These are phyloP conservation scores for Cariama cristata DNA, from an alignment of 2,113 vertebrate species.

Conservation along the genomic window DNA sequence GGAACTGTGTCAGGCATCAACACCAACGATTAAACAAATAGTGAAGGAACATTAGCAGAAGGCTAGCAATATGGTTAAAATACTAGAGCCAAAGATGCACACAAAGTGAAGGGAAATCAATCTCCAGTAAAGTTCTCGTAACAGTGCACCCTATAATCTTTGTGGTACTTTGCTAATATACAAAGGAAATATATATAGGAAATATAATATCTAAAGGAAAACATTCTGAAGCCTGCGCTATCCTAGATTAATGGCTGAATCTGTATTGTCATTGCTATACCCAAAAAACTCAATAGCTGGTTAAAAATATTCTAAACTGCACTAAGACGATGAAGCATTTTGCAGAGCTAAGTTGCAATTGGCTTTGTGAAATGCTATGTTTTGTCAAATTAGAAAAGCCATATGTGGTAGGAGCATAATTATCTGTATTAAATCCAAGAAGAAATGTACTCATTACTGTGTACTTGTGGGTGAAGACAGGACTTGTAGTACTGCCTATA, in stretches of 20 bases:
- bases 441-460: slow-evolving; percentile 17
- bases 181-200: too few relatives aligned
- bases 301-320: not conserved
- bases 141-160: not conserved
- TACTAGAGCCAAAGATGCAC: not conserved
- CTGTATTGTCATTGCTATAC: not conserved
- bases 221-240: not conserved
- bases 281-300: not conserved
- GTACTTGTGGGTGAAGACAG: not conserved
- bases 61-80: not conserved
- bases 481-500: not conserved
- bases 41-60: not conserved
- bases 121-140: not conserved
- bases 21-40: not conserved
- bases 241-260: not conserved
- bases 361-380: not conserved
- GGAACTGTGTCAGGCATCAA: not conserved
- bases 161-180: not conserved
- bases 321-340: not conserved
- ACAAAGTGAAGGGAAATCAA: not conserved
- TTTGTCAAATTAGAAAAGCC: slow-evolving; percentile 23
- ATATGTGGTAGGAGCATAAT: not conserved
- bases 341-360: not conserved
- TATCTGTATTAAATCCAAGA: not conserved
- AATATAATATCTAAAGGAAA: too few relatives aligned